Evolutionary conservation across 2,113 vertebrate species (phyloP), one percentile per base, ranked within the genome.

Genomic region (Phocoena phocoena): DNA sequence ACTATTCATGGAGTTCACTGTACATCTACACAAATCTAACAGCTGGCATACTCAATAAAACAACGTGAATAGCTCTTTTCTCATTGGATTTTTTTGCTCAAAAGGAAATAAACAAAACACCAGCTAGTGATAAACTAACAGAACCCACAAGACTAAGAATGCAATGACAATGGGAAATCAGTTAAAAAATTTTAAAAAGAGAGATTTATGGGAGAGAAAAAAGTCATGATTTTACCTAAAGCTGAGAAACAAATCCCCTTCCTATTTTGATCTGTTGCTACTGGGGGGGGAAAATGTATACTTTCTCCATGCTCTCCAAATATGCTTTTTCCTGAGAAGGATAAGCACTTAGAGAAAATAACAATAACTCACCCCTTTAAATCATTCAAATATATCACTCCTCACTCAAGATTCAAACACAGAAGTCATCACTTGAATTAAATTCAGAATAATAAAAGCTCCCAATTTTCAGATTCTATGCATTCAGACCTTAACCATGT

Each of bases 81-180:
- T 77, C 20, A 38, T 28, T 53, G 5, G 36, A 53, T 31, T 93
- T 95, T 95, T 95, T 97, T 93, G n/a, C 55, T 73, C 65, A 90
- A 60, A 28, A 82, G 17, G 33, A 82, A 79, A 80, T 44, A 86
- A 87, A 23, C 20, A 94, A 92, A 95, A 77, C 8, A 80, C 6
- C 44, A 89, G 6, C 60, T 50, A 76, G 7, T 81, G 71, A 96
- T 50, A 76, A 94, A 86, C 38, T 58, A 87, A 58, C 14, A 92
- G 38, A 87, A 85, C 28, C 7, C 33, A 65, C 38, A 96, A 86
- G 18, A 70, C 26, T 47, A 93, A 33, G 9, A 96, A 84, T 31
- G 5, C 31, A 80, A 28, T 71, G 21, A 87, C 10, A 73, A 8
- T 26, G 14, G 11, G 5, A 76, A 76, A 88, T 70, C 9, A 55